Evolutionary conservation across 1,140 invertebrate species (phyloP), one percentile per base, ranked within the genome.

Genomic region (Eueides isabella): DNA sequence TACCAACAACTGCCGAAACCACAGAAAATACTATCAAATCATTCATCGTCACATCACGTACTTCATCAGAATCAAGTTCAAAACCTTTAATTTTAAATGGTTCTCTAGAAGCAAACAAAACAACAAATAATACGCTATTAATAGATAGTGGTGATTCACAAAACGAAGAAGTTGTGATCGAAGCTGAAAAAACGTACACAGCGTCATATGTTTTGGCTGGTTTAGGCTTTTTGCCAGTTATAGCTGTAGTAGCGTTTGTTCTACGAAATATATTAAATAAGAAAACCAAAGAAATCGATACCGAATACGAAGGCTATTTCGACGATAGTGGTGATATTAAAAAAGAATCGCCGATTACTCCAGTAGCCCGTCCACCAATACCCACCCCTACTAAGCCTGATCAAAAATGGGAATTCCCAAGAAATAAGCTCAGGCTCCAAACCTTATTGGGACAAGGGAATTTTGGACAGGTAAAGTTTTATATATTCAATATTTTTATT

Each of bases 391-490:
- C 93, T 9, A 94, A 95, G 80, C 94, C 94, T 16, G 91, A 94
- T 64, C 89, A 94, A 28, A 94, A 94, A 82, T 97, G 97, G 95
- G 97, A 97, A 83, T 96, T 97, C 78, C 95, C 97, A 4, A 93
- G 96, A 82, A 95, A 95, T 77, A 96, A 97, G 84, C 92, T 98
- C n/a, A 94, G 96, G 44, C 90, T 97, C 33, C 96, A 97, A 82
- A 97, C 96, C 38, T 93, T 97, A 33, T 90, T 98, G 9, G 97
- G 97, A 7, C 96, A 97, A 91, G 97, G 97, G 35, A 97, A 97
- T 87, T 98, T 98, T 87, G 97, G 97, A 31, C 96, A 96, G 94
- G 96, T 96, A 88, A 76, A 62, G 14, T 63, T 35, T 26, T 12
- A 55, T 38, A 2, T 11, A 31, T n/a, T n/a, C n/a, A n/a, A n/a